Evolutionary conservation across 2,888 invertebrate species (phyloP).

Genomic region (Netelia inedita): DNA sequence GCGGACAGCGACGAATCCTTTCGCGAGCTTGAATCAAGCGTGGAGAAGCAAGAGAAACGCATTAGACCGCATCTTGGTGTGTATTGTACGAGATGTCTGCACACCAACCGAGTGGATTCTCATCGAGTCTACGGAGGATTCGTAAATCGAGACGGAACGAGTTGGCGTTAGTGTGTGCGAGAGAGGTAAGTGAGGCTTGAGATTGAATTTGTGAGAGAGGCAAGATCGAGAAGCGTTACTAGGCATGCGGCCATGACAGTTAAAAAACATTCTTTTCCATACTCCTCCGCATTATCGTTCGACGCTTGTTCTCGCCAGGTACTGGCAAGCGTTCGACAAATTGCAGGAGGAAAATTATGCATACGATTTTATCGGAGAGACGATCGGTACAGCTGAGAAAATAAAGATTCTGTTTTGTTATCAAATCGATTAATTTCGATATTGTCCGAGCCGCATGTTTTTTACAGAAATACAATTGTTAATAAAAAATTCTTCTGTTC

Average conservation of each 20-base stretch:
- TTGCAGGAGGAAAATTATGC: conserved; percentile 13
- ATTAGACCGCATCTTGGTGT: conserved; percentile 70
- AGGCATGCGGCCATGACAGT: conserved; percentile 48
- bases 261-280: conserved; percentile 43
- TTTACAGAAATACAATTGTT: too few relatives aligned
- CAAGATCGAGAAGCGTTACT: conserved; percentile 14
- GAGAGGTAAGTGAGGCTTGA: neutral
- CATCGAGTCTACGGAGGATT: conserved; percentile 37
- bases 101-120: conserved; percentile 34
- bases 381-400: conserved; percentile 3
- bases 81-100: conserved; percentile 34
- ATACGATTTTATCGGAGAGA: neutral
- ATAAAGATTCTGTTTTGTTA: neutral
- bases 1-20: conserved; percentile 65
- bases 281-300: conserved; percentile 13
- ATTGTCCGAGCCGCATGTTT: neutral
- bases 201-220: conserved; percentile 67
- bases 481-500: too few relatives aligned
- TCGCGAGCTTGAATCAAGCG: conserved; percentile 69
- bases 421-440: neutral
- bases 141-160: conserved; percentile 23
- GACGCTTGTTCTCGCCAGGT: neutral
- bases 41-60: conserved; percentile 75
- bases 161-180: conserved; percentile 1
- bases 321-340: conserved; percentile 17